Base-by-base conservation (phyloP, 2,113 vertebrate species). In the Myxocyprinus asiaticus region DNA sequence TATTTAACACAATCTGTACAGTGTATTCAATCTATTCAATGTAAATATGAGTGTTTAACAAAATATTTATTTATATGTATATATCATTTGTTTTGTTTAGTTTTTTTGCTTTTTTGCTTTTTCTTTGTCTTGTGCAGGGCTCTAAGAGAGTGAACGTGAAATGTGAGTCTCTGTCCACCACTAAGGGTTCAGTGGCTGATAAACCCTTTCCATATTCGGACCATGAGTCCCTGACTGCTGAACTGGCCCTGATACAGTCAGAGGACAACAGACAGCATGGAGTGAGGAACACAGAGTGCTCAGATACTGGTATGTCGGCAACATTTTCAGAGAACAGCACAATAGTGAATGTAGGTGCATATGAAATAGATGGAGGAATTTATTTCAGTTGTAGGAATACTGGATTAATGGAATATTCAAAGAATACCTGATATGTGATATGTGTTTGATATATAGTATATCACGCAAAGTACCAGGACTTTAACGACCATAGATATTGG, bases 161-260 rank as follows among this genome's bases (percentile, higher is more conserved):
- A 81, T 95, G 94, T 7, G 90, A 93, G 78, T 86, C 88, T 58
- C 82, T 94, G 47, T 86, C 81, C 76, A 94, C 93, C 55, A 95
- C 94, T 4, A 92, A 43, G 0, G 94, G 93, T 72, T 81, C 80
- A 0, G 87, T 84, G 17, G 88, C 89, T 4, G 90, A 88, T 43
- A 58, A 5, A 22, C 81, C 84, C 68, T 88, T 92, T 68, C 94
- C 94, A 1, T 89, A 93, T 61, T 95, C 94, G 0, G 94, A 95
- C 80, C 94, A 95, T 0, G 94, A 95, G 82, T 93, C 93, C 0
- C 88, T 95, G 82, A 93, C 91, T 78, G 92, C 92, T 4, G 93
- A 89, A 0, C 82, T 95, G 51, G 80, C 67, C 77, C 82, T 94
- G 82, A 85, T 53, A 77, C 84, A 9, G 0, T 17, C 67, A 55